Conservation (phyloP, 2,888 invertebrate species). For the Eristalis pertinax region DNA sequence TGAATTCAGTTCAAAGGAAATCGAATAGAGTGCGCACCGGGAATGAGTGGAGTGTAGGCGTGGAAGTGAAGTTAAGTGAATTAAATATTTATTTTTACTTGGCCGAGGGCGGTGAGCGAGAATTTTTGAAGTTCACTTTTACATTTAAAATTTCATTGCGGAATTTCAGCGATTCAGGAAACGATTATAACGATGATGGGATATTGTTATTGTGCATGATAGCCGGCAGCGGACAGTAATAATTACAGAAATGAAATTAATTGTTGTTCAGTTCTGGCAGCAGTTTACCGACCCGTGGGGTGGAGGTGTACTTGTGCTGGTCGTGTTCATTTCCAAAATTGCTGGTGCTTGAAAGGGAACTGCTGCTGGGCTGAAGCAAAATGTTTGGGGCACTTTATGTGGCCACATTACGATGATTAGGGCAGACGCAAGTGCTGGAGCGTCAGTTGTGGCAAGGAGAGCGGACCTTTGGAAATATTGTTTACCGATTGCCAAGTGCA, state of each 20-base stretch:
- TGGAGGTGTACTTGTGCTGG: neutral
- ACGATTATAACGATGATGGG: slow-evolving; percentile 22
- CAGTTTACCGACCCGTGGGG: neutral
- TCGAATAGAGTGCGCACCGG: neutral
- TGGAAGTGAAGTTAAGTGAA: slow-evolving; percentile 41
- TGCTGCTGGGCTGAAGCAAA: too few relatives aligned
- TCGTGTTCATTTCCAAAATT: too few relatives aligned
- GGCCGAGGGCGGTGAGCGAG: neutral
- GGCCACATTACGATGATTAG: too few relatives aligned
- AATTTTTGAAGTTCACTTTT: slow-evolving; percentile 49
- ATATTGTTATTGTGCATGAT: slow-evolving; percentile 49
- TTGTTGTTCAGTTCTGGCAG: slow-evolving; percentile 30
- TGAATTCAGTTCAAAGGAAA: slow-evolving; percentile 53
- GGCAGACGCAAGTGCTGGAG: too few relatives aligned
- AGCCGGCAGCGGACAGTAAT: slow-evolving; percentile 36
- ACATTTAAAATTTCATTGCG: slow-evolving; percentile 37
- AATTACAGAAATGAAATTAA: slow-evolving; percentile 53
- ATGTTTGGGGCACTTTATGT: too few relatives aligned
- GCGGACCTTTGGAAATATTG: too few relatives aligned
- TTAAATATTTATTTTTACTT: slow-evolving; percentile 52
- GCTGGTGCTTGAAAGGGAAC: too few relatives aligned
- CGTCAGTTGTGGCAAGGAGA: too few relatives aligned
- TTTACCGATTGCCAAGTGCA: too few relatives aligned
- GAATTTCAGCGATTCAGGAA: slow-evolving; percentile 21
- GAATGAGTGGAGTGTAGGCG: neutral